These are phyloP conservation scores for Tetropium fuscum DNA, from an alignment of 2,888 invertebrate species.

Conservation along the genomic window DNA sequence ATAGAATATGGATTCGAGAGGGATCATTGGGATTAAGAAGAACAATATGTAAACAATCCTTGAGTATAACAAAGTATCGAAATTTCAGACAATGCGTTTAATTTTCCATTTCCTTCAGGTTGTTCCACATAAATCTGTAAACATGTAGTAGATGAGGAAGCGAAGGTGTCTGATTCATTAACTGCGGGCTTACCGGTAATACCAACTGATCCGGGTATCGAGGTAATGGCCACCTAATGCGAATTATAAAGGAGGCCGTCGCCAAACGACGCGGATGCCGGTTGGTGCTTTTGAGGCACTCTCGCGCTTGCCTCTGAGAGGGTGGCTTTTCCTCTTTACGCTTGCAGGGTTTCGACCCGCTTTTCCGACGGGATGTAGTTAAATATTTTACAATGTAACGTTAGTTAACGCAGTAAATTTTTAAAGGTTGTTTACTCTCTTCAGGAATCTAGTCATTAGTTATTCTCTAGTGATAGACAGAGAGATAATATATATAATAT, in stretches of 20 bases:
- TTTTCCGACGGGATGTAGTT: slow-evolving; percentile 15
- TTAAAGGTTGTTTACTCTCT: no score
- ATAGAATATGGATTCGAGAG: slow-evolving; percentile 4
- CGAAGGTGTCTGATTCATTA: slow-evolving; percentile 60
- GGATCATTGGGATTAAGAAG: slow-evolving; percentile 4
- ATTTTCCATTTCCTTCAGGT: slow-evolving; percentile 10
- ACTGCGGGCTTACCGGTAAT: slow-evolving; percentile 61
- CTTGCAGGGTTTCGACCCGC: neutral
- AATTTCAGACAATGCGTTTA: no score
- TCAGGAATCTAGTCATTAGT: no score
- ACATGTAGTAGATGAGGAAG: slow-evolving; percentile 33
- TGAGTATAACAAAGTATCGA: no score
- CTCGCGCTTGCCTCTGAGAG: slow-evolving; percentile 6
- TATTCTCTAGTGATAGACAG: no score
- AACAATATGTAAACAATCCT: no score
- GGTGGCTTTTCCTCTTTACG: slow-evolving; percentile 8
- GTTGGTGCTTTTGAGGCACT: slow-evolving; percentile 22
- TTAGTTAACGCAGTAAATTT: no score
- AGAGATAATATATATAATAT: no score
- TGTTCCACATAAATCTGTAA: slow-evolving; percentile 27
- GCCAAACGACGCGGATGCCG: slow-evolving; percentile 36
- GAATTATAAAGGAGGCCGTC: slow-evolving; percentile 58
- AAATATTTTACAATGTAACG: no score
- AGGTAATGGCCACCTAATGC: slow-evolving; percentile 63
- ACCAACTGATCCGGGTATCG: slow-evolving; percentile 62